Evolutionary conservation across 2,113 vertebrate species (phyloP).

Genomic region (Pluvianellus socialis): DNA sequence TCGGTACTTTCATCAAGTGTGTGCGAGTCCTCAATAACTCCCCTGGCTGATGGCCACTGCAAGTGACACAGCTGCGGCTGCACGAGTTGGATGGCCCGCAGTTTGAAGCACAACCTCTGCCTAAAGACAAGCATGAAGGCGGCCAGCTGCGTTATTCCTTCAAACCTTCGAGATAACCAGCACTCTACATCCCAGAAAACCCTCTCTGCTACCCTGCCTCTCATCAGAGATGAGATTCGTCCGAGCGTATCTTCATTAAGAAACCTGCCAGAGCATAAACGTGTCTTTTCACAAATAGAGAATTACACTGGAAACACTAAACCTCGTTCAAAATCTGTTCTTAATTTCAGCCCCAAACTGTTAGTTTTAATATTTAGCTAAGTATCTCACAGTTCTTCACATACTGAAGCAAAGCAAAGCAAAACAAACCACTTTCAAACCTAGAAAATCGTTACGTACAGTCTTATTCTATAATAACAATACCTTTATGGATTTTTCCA

Average conservation of each 20-base stretch:
- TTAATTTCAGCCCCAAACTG: not conserved
- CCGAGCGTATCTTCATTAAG: not conserved
- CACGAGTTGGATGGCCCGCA: not conserved
- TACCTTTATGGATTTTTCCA: not conserved
- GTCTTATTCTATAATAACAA: not conserved
- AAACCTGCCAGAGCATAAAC: not conserved
- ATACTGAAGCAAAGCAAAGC: not conserved
- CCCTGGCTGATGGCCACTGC: not conserved
- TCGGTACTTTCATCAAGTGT: not conserved
- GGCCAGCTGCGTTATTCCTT: not conserved
- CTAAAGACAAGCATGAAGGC: not conserved
- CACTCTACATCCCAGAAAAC: not conserved
- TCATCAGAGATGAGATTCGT: not conserved
- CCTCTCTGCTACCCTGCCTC: not conserved
- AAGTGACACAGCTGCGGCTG: not conserved
- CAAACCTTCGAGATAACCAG: not conserved
- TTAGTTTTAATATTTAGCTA: not conserved
- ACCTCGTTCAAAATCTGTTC: not conserved
- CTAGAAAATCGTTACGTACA: not conserved
- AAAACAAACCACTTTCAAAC: not conserved
- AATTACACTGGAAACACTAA: not conserved
- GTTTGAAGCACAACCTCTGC: fast-evolving
- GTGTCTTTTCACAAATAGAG: not conserved
- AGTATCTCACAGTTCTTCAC: not conserved
- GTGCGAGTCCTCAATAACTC: not conserved